phyloP scores from a whole-genome alignment of 2,113 vertebrate genomes.

The Petrocephalus microphthalmus region DNA sequence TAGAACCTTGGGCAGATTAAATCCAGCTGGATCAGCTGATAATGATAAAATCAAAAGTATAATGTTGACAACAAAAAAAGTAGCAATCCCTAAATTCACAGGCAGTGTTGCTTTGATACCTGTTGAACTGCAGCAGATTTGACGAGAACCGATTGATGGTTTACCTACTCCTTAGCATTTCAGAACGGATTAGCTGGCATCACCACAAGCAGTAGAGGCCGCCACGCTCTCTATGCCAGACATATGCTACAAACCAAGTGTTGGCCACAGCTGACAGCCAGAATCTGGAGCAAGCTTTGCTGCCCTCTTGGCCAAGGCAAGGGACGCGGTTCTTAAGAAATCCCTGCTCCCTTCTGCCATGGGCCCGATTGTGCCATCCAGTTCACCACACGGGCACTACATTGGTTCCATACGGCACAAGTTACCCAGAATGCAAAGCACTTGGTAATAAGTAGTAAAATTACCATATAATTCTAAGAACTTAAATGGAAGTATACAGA shows the following conservation, averaged over 20 bases:
- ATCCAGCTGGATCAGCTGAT: background rate
- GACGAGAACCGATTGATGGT: background rate
- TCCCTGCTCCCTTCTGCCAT: background rate
- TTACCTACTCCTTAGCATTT: background rate
- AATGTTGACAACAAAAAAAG: background rate
- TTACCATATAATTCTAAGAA: background rate
- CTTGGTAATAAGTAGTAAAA: background rate
- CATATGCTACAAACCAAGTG: background rate
- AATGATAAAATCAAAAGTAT: background rate
- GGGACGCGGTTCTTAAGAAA: background rate
- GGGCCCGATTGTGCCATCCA: background rate
- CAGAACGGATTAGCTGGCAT: background rate
- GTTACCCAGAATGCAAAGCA: background rate
- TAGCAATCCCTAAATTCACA: background rate
- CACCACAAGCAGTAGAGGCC: background rate
- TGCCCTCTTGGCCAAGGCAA: background rate
- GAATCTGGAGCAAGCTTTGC: background rate
- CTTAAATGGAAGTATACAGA: background rate
- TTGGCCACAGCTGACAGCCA: background rate
- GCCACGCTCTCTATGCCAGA: background rate
- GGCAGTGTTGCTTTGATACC: background rate
- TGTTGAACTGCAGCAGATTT: background rate
- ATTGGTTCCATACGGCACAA: background rate
- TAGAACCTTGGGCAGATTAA: background rate
- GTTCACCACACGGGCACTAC: background rate